Percentiles rank a stretch among this genome's conserved stretches.
Conservation (phyloP, 1,140 invertebrate species). For the Drosophila lowei region DNA sequence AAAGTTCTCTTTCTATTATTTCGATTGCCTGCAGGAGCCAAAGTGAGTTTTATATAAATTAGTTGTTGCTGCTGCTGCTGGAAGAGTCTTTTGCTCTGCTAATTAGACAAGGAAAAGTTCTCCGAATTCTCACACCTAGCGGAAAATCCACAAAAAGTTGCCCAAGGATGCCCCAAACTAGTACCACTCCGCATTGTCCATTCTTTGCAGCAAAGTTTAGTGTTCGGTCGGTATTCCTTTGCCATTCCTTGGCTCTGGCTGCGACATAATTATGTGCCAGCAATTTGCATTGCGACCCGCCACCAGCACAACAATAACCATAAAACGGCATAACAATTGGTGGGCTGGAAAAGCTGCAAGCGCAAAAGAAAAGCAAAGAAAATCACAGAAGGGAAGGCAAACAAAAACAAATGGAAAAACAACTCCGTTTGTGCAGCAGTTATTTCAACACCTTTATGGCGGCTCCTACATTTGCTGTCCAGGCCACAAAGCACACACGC, state of each 20-base stretch:
- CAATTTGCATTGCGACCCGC: constrained; percentile 72
- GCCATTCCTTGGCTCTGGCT: constrained; percentile 31
- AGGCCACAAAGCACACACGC: background rate
- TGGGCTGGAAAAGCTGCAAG: constrained; percentile 31
- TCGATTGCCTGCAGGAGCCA: constrained; percentile 51
- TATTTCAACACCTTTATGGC: constrained; percentile 79
- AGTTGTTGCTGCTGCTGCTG: constrained; percentile 36
- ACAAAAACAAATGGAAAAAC: constrained; percentile 13
- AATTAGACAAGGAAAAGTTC: constrained; percentile 73
- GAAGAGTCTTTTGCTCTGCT: constrained; percentile 36
- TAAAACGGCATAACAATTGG: constrained; percentile 74
- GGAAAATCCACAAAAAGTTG: constrained; percentile 16
- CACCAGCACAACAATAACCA: constrained; percentile 50
- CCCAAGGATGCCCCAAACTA: no score
- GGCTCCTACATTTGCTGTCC: constrained; percentile 59
- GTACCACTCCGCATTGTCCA: no score
- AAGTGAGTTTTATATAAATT: constrained; percentile 66
- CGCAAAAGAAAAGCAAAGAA: constrained; percentile 28
- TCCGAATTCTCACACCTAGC: background rate
- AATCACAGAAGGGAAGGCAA: constrained; percentile 7
- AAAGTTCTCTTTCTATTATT: constrained; percentile 61
- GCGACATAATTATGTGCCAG: constrained; percentile 77
- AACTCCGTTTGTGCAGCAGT: constrained; percentile 55
- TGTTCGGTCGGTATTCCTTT: constrained; percentile 15
- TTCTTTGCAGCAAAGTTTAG: no score